Evolutionary conservation across 2,797 vertebrate genomes (phyloP).

Genomic region (Taenioides sp.): DNA sequence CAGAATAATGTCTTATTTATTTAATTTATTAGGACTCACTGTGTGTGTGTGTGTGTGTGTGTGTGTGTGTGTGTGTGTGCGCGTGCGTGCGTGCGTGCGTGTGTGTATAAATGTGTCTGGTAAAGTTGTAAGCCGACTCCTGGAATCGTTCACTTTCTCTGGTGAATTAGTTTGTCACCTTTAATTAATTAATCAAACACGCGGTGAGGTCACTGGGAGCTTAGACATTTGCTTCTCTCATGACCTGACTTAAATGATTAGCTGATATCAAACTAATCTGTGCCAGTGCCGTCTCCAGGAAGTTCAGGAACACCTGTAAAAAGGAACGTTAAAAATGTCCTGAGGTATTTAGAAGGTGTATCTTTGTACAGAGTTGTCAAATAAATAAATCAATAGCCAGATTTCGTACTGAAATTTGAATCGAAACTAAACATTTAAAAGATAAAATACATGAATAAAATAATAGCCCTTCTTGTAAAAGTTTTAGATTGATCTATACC

Average conservation of each 20-base stretch:
- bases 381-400: no score
- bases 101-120: neutral
- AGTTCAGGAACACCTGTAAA: conserved; percentile 23
- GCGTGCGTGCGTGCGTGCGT: no score
- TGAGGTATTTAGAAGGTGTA: neutral
- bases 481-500: neutral
- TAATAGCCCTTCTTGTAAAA: neutral
- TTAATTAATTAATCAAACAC: conserved; percentile 50
- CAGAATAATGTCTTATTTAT: neutral
- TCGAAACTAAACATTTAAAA: no score
- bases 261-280: conserved; percentile 37
- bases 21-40: no score
- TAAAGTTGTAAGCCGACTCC: neutral
- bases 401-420: no score
- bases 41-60: no score
- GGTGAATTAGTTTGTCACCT: conserved; percentile 31
- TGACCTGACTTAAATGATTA: conserved; percentile 41
- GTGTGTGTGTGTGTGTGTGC: no score
- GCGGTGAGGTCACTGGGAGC: conserved; percentile 22
- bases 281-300: conserved; percentile 36
- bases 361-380: neutral
- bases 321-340: neutral
- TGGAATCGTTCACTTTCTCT: conserved; percentile 29
- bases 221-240: conserved; percentile 40
- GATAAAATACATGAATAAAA: no score